phyloP scores from a whole-genome alignment of 2,797 vertebrate genomes.

The Etheostoma nigrum region DNA sequence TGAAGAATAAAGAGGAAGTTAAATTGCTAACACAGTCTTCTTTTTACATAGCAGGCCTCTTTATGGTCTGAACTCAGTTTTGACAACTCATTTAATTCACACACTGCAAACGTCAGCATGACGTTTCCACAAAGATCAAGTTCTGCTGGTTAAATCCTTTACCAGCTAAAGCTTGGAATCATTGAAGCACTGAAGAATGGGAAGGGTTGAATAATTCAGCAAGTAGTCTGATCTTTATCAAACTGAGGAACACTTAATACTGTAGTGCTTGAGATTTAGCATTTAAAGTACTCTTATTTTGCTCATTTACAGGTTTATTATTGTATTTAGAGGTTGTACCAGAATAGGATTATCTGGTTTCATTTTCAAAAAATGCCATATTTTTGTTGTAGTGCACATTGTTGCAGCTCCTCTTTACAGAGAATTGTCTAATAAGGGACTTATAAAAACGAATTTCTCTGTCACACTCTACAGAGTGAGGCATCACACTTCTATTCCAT shows the following conservation, averaged over 20 bases:
- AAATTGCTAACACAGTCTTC: conserved; percentile 42
- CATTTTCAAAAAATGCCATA: too few relatives aligned
- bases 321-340: too few relatives aligned
- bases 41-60: background rate
- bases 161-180: conserved; percentile 49
- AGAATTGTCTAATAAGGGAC: too few relatives aligned
- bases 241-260: conserved; percentile 6
- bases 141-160: conserved; percentile 33
- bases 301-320: too few relatives aligned
- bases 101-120: conserved; percentile 52
- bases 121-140: conserved; percentile 16
- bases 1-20: conserved; percentile 59
- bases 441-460: too few relatives aligned
- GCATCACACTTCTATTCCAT: too few relatives aligned
- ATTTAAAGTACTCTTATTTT: too few relatives aligned
- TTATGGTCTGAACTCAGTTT: conserved; percentile 15
- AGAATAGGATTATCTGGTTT: too few relatives aligned
- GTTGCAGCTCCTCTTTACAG: too few relatives aligned
- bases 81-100: conserved; percentile 6
- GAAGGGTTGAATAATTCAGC: background rate
- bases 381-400: too few relatives aligned
- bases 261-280: background rate
- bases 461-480: too few relatives aligned
- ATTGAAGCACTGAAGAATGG: conserved; percentile 33
- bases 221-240: background rate